phyloP scores from a whole-genome alignment of 2,888 invertebrate species.

The Cynaeus angustus region DNA sequence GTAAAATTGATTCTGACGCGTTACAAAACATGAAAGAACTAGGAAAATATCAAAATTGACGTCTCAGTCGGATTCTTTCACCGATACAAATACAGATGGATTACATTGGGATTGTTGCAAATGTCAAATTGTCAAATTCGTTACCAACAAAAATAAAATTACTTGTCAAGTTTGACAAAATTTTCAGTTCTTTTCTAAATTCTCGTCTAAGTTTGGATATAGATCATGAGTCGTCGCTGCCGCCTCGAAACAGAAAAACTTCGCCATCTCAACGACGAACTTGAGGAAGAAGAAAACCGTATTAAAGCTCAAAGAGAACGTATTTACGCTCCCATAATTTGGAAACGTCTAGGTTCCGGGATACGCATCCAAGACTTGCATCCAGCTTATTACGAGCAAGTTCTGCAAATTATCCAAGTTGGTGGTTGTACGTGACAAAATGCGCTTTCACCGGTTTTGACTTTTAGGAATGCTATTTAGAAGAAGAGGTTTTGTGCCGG shows the following conservation, averaged over 20 bases:
- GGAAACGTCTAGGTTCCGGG: slow-evolving; percentile 63
- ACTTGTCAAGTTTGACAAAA: not conserved
- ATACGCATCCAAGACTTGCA: slow-evolving; percentile 66
- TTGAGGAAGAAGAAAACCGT: slow-evolving; percentile 65
- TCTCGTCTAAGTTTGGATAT: not conserved
- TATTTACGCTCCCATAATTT: slow-evolving; percentile 65
- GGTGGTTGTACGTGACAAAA: slow-evolving; percentile 24
- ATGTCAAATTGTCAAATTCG: no score
- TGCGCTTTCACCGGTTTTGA: slow-evolving; percentile 26
- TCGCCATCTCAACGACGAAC: slow-evolving; percentile 62
- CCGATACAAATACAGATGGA: no score
- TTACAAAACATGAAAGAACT: slow-evolving; percentile 1
- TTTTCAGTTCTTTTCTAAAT: not conserved
- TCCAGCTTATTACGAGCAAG: slow-evolving; percentile 60
- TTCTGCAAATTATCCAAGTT: slow-evolving; percentile 63
- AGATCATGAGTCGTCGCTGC: slow-evolving; percentile 65
- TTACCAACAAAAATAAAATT: not conserved
- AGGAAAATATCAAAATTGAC: slow-evolving; percentile 2
- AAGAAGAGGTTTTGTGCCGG: slow-evolving; percentile 64
- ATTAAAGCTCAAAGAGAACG: slow-evolving; percentile 54
- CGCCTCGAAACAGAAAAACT: slow-evolving; percentile 64
- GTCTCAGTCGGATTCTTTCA: no score
- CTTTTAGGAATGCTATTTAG: slow-evolving; percentile 37
- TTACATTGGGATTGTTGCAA: no score
- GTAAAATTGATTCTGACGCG: not conserved